phyloP scores from a whole-genome alignment of 92 coral and sea anemone genomes.

The Desmophyllum pertusum region DNA sequence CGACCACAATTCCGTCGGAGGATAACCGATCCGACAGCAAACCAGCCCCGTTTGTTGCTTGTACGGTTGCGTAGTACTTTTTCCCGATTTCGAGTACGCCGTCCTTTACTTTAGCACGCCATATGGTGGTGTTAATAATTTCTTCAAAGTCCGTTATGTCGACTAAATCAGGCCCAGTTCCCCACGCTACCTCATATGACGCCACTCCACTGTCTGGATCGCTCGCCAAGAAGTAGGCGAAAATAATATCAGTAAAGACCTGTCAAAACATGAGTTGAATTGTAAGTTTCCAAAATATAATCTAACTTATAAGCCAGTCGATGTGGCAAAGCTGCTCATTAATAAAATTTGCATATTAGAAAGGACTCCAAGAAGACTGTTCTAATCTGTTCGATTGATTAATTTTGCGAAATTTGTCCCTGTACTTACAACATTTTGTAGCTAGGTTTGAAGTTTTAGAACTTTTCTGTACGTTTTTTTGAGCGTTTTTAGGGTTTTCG shows the following conservation, averaged over 20 bases:
- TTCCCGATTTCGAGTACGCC: constrained; percentile 51
- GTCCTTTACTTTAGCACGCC: constrained; percentile 59
- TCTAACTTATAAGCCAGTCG: no score
- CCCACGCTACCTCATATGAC: constrained; percentile 76
- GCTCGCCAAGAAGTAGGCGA: constrained; percentile 67
- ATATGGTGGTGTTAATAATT: constrained; percentile 61
- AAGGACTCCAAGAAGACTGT: no score
- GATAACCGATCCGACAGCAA: constrained; percentile 56
- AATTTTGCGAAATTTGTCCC: no score
- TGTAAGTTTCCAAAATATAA: not conserved
- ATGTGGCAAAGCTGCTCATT: no score
- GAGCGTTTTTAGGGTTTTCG: no score
- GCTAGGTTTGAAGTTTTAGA: no score
- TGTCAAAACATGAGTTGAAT: not conserved
- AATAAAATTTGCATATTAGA: no score
- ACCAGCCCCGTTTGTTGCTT: constrained; percentile 76
- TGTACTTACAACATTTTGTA: no score
- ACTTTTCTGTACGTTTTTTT: no score
- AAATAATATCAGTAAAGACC: constrained; percentile 67
- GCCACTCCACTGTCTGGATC: constrained; percentile 71
- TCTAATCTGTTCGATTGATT: no score
- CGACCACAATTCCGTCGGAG: constrained; percentile 72
- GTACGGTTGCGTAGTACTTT: constrained; percentile 69
- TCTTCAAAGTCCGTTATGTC: constrained; percentile 75
- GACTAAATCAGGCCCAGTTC: constrained; percentile 50